Percentiles rank a stretch among this genome's conserved stretches.
Evolutionary conservation across 2,888 invertebrate species (phyloP).

Genomic region (Archips xylosteana): DNA sequence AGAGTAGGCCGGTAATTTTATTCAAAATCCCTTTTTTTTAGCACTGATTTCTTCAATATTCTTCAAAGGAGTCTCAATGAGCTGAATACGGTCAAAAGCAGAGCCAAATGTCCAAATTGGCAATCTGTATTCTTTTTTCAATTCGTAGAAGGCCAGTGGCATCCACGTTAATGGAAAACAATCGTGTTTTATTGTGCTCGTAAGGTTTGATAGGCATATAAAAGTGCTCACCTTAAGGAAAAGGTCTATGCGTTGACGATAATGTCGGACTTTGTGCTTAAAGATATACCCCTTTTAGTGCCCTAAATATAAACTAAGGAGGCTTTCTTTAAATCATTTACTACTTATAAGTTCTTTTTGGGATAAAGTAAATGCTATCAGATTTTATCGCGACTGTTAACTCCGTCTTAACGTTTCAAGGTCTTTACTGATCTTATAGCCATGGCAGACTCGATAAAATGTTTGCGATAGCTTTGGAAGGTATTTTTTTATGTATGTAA

Average conservation of each 20-base stretch:
- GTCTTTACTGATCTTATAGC: neutral
- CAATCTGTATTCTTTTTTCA: slow-evolving; percentile 41
- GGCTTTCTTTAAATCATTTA: slow-evolving; percentile 56
- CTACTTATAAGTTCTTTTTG: slow-evolving; percentile 19
- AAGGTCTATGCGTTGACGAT: slow-evolving; percentile 76
- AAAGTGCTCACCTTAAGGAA: slow-evolving; percentile 80
- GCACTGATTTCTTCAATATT: neutral
- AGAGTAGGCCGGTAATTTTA: too few relatives aligned
- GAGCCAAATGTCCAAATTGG: slow-evolving; percentile 19
- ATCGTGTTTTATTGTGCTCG: slow-evolving; percentile 83
- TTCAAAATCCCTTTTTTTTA: neutral
- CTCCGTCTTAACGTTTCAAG: neutral
- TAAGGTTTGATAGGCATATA: slow-evolving; percentile 82
- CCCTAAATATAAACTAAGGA: slow-evolving; percentile 72
- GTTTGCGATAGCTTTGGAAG: too few relatives aligned
- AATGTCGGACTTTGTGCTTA: slow-evolving; percentile 78
- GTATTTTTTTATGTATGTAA: too few relatives aligned
- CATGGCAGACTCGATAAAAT: neutral
- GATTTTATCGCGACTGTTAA: neutral
- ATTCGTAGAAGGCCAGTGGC: slow-evolving; percentile 42
- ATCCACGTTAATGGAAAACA: slow-evolving; percentile 82
- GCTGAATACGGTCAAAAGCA: neutral
- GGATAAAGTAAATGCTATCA: neutral
- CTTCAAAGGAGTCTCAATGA: neutral
- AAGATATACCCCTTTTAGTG: slow-evolving; percentile 70